phyloP scores from a whole-genome alignment of 2,113 vertebrate species.

The Ailurus styani region DNA sequence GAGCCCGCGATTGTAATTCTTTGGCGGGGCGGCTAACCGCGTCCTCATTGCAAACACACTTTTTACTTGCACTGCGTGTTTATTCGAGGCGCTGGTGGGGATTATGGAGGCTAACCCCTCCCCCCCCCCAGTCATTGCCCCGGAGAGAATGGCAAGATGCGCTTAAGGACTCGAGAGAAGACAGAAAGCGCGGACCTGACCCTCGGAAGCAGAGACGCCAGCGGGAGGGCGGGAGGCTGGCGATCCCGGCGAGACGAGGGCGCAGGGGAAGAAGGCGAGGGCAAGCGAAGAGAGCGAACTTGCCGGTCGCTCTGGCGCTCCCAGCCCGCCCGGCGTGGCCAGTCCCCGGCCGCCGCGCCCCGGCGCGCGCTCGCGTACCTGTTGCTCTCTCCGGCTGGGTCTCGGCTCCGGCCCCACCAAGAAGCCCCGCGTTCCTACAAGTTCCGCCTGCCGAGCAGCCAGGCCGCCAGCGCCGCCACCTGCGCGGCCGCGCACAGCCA shows the following conservation, averaged over 20 bases:
- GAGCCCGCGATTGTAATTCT: not conserved
- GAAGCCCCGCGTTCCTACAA: constrained; percentile 71
- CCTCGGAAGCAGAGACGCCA: not conserved
- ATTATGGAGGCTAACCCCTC: not conserved
- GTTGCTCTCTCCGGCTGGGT: constrained; percentile 74
- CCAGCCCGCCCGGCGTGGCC: not conserved
- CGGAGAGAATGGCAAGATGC: not conserved
- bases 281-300: not conserved
- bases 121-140: too few relatives aligned
- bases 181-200: not conserved
- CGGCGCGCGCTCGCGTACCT: constrained; percentile 58
- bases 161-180: not conserved
- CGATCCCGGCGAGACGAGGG: not conserved
- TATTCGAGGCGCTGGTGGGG: not conserved
- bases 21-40: not conserved
- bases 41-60: not conserved
- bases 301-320: not conserved
- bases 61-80: not conserved
- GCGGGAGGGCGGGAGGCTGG: not conserved
- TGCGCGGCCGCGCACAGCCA: constrained; percentile 78
- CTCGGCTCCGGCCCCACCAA: constrained; percentile 73
- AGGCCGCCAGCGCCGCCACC: constrained; percentile 77
- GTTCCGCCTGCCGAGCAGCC: constrained; percentile 74
- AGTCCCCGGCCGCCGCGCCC: not conserved
- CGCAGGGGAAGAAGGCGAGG: not conserved